These are phyloP conservation scores for Sycophaga agraensis DNA, from an alignment of 1,140 invertebrate genomes.

Conservation along the genomic window DNA sequence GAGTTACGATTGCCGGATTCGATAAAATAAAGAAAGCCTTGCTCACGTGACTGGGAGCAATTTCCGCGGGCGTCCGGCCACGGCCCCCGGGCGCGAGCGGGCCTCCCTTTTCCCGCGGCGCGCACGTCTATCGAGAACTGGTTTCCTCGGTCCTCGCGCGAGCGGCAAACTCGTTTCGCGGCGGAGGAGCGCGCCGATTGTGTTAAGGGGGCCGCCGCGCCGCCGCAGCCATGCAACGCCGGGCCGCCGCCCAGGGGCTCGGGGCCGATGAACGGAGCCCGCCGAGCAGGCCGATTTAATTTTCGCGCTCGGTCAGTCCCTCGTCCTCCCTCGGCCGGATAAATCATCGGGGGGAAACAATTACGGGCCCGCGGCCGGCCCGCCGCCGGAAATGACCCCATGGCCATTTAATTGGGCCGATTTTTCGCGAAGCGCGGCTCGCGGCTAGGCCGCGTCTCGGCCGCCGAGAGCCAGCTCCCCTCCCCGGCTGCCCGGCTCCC, in stretches of 20 bases:
- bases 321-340: neutral
- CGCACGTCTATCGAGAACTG: slow-evolving; percentile 26
- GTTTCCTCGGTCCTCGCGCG: slow-evolving; percentile 24
- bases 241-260: too few relatives aligned
- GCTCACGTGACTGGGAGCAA: slow-evolving; percentile 13
- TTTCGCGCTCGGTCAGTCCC: neutral
- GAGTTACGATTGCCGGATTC: neutral
- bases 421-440: too few relatives aligned
- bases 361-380: too few relatives aligned
- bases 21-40: slow-evolving; percentile 9
- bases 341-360: too few relatives aligned
- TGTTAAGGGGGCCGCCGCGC: too few relatives aligned
- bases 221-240: too few relatives aligned
- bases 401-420: too few relatives aligned
- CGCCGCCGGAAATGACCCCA: too few relatives aligned
- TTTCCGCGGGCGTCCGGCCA: slow-evolving; percentile 1
- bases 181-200: too few relatives aligned
- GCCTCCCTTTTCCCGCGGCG: slow-evolving; percentile 31
- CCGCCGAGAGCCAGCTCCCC: too few relatives aligned
- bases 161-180: slow-evolving; percentile 32
- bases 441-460: too few relatives aligned
- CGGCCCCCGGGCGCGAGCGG: neutral
- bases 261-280: neutral
- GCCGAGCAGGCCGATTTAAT: slow-evolving; percentile 2
- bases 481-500: too few relatives aligned